These are phyloP conservation scores for Ardeotis arabs DNA, from an alignment of 2,113 vertebrate species.

Conservation along the genomic window DNA sequence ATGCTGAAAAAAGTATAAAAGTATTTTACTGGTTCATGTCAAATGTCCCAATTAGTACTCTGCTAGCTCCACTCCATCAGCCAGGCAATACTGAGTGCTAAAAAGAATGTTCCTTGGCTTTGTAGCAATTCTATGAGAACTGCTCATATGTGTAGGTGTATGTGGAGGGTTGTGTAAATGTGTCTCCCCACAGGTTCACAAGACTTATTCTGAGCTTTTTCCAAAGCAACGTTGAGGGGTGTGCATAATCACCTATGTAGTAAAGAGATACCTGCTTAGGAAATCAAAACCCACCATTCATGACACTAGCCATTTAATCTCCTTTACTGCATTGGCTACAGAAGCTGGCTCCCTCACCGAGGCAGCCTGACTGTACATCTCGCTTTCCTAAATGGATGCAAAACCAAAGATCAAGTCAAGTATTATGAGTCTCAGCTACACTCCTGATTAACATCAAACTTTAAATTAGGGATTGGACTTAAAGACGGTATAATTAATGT, in stretches of 20 bases:
- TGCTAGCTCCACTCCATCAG: background rate
- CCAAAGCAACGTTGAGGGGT: background rate
- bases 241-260: background rate
- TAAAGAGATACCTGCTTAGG: background rate
- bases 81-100: background rate
- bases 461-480: background rate
- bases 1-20: background rate
- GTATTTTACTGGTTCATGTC: background rate
- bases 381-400: background rate
- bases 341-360: background rate
- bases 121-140: background rate
- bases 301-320: background rate
- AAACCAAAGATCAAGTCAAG: background rate
- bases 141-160: background rate
- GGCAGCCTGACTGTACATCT: background rate
- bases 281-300: background rate
- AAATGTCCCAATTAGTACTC: slow-evolving; percentile 23
- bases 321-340: background rate
- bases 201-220: background rate
- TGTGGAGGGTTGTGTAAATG: background rate
- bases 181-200: background rate
- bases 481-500: background rate
- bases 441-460: background rate
- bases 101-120: background rate
- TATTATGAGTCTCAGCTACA: background rate